Percentiles rank a stretch among this genome's conserved stretches.
Evolutionary conservation across 2,797 vertebrate genomes (phyloP).

Genomic region (Siniperca scherzeri): DNA sequence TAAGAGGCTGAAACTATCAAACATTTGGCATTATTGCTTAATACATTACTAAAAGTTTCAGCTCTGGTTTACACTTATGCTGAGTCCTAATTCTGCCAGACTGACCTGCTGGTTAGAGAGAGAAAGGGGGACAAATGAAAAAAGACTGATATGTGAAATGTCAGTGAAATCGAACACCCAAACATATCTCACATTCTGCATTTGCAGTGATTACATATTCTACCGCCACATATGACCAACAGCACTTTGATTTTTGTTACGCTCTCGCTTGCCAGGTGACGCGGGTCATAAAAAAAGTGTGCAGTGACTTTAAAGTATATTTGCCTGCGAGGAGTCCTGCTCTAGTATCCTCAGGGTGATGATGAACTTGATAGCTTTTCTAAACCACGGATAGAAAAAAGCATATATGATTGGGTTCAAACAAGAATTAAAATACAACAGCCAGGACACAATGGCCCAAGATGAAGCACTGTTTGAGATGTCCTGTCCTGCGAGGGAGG

Average conservation of each 20-base stretch:
- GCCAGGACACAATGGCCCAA: slow-evolving; percentile 64
- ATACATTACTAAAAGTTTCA: neutral
- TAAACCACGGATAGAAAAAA: slow-evolving; percentile 80
- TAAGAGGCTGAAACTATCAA: neutral
- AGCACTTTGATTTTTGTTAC: neutral
- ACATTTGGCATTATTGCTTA: neutral
- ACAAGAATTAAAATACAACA: slow-evolving; percentile 73
- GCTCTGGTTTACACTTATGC: neutral
- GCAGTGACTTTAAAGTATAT: slow-evolving; percentile 34
- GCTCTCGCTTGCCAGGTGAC: neutral
- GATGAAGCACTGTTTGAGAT: slow-evolving; percentile 37
- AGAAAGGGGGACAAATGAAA: neutral
- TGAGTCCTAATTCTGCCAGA: neutral
- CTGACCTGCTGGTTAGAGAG: neutral
- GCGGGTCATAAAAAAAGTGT: neutral
- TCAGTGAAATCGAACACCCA: neutral
- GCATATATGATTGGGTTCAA: slow-evolving; percentile 79
- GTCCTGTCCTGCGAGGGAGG: slow-evolving; percentile 55
- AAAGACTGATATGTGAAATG: neutral
- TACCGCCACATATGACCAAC: neutral
- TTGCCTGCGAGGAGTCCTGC: slow-evolving; percentile 42
- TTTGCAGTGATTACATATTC: neutral
- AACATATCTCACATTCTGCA: neutral
- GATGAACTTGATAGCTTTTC: slow-evolving; percentile 68
- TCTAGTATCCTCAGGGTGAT: slow-evolving; percentile 70